Evolutionary conservation across 2,888 invertebrate species (phyloP).

Genomic region (Hypena proboscidalis): DNA sequence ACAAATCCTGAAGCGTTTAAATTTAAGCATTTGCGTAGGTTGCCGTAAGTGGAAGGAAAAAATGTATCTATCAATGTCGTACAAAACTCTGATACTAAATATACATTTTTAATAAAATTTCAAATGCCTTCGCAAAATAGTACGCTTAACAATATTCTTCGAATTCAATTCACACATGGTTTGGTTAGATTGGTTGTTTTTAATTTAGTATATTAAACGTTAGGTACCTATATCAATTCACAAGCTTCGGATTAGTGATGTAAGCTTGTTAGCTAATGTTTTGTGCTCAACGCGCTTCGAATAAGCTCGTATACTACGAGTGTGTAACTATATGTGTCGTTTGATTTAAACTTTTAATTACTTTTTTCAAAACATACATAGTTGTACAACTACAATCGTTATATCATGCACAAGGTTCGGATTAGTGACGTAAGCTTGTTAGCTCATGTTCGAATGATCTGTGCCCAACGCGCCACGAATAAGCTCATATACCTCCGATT

Average conservation of each 20-base stretch:
- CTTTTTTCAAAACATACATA: background rate
- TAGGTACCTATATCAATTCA: too few relatives aligned
- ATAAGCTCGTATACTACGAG: conserved; percentile 15
- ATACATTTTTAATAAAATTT: too few relatives aligned
- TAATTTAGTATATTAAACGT: too few relatives aligned
- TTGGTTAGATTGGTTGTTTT: too few relatives aligned
- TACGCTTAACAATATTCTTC: too few relatives aligned
- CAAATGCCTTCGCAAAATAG: too few relatives aligned
- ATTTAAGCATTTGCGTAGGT: too few relatives aligned
- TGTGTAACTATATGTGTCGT: background rate
- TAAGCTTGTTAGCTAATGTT: conserved; percentile 35
- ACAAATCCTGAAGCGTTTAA: too few relatives aligned
- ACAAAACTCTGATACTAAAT: too few relatives aligned
- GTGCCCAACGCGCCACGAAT: conserved; percentile 19
- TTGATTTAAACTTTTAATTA: background rate
- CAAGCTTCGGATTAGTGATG: conserved; percentile 28
- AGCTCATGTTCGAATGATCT: conserved; percentile 30
- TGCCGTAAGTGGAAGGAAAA: too few relatives aligned
- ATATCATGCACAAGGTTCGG: conserved; percentile 20
- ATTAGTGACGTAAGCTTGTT: conserved; percentile 37
- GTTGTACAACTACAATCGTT: background rate
- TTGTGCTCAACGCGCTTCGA: conserved; percentile 20
- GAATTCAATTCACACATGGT: too few relatives aligned
- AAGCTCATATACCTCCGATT: conserved; percentile 16
- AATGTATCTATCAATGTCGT: too few relatives aligned